Evolutionary conservation across 2,113 vertebrate genomes (phyloP), one percentile per base, ranked within the genome.

Genomic region (Beaufortia kweichowensis): DNA sequence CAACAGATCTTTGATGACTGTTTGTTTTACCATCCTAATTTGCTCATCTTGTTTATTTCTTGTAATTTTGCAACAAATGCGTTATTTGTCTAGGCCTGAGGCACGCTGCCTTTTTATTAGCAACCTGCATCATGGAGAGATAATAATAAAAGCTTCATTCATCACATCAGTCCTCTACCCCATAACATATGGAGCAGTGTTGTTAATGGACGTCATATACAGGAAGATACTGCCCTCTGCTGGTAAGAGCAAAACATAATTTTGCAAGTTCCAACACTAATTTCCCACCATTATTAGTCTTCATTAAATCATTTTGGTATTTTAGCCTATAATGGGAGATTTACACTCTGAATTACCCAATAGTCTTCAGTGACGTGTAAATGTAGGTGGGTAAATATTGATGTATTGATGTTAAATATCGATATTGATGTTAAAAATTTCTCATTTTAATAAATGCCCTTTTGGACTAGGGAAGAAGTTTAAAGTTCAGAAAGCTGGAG

Each of bases 21-120:
- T 88, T 89, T 83, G 83, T 86, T 89, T 65, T 88, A 87, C 82
- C 82, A 87, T 78, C 84, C 46, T 86, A 83, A 85, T 88, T 88
- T 87, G 78, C 78, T 84, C 60, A 53, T 33, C 72, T 82, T 88
- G 85, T 90, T 89, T 88, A 88, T 88, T 88, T 86, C 83, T 84
- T 78, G 83, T 88, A 86, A 87, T 87, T 88, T 89, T 85, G 71
- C 83, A 86, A 85, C 77, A 86, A 90, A 86, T 76, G 82, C 81
- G 79, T 86, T 85, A 86, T 88, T 69, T 79, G 62, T 59, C 77
- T 46, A 77, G 24, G 86, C 81, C 73, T 15, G 15, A 81, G 83
- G 85, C 69, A 84, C 35, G 78, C 73, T 83, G 83, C 71, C 81
- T 84, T 86, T 86, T 88, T 88, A 89, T 89, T 88, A 90, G 83